Conservation (phyloP, 2,797 vertebrate genomes). For the Silurus lanzhouensis region DNA sequence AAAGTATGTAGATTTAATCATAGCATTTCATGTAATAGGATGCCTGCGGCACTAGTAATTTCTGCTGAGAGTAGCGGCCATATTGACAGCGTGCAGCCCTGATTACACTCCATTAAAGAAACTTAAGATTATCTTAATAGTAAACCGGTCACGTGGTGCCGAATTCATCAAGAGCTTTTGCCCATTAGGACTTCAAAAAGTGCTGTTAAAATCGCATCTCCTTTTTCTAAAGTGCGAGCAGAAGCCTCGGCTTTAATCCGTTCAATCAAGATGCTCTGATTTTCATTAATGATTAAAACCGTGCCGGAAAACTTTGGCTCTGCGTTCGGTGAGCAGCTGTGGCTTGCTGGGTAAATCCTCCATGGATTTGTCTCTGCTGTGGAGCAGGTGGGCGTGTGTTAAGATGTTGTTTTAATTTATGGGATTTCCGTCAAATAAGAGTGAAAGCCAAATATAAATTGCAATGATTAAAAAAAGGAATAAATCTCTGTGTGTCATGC, state of each 20-base stretch:
- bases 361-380: conserved; percentile 43
- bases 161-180: conserved; percentile 45
- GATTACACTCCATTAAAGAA: conserved; percentile 55
- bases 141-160: conserved; percentile 50
- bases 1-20: conserved; percentile 55
- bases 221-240: conserved; percentile 39
- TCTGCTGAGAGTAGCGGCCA: conserved; percentile 52
- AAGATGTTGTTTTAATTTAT: conserved; percentile 31
- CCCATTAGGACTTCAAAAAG: conserved; percentile 54
- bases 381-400: conserved; percentile 28
- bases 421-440: conserved; percentile 38
- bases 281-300: conserved; percentile 80
- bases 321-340: conserved; percentile 73
- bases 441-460: conserved; percentile 15
- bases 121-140: conserved; percentile 51
- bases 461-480: neutral
- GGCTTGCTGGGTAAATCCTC: conserved; percentile 70
- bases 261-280: conserved; percentile 74
- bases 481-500: neutral
- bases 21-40: conserved; percentile 52
- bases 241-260: conserved; percentile 72
- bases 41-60: conserved; percentile 48
- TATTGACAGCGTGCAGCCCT: conserved; percentile 37
- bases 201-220: conserved; percentile 39
- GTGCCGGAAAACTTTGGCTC: conserved; percentile 70